Conservation (phyloP, 2,113 vertebrate genomes). For the Sylvilagus bachmani region DNA sequence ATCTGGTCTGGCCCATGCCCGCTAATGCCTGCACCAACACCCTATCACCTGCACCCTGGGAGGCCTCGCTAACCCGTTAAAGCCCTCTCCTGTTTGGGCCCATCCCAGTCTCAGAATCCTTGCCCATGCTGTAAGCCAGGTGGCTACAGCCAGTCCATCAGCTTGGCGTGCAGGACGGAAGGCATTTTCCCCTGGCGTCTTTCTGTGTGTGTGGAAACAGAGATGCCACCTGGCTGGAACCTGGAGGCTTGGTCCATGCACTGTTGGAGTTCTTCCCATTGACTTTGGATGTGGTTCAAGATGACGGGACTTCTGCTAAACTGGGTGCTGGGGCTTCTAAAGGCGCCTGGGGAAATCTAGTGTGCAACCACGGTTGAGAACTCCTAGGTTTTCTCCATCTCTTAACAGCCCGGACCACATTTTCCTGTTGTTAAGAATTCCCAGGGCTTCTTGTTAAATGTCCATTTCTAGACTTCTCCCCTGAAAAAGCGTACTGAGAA, state of each 20-base stretch:
- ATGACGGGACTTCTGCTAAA: neutral
- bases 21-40: too few relatives aligned
- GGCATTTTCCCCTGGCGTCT: neutral
- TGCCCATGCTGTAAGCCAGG: neutral
- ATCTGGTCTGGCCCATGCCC: neutral
- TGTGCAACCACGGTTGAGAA: neutral
- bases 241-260: neutral
- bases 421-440: conserved; percentile 11
- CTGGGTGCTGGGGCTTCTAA: neutral
- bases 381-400: neutral
- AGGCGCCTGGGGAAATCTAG: neutral
- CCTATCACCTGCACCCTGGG: neutral
- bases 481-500: neutral
- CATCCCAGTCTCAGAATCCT: neutral
- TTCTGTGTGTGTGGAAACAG: neutral
- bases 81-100: neutral
- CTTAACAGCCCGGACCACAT: neutral
- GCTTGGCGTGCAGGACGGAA: neutral
- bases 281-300: neutral
- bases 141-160: neutral
- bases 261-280: neutral
- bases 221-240: neutral
- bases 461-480: neutral
- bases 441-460: neutral
- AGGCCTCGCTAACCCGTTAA: neutral